A percentile compares a stretch with the other conserved stretches of the same genome.
Conservation (phyloP, 2,888 invertebrate species). For the Lordiphosa andalusiaca region DNA sequence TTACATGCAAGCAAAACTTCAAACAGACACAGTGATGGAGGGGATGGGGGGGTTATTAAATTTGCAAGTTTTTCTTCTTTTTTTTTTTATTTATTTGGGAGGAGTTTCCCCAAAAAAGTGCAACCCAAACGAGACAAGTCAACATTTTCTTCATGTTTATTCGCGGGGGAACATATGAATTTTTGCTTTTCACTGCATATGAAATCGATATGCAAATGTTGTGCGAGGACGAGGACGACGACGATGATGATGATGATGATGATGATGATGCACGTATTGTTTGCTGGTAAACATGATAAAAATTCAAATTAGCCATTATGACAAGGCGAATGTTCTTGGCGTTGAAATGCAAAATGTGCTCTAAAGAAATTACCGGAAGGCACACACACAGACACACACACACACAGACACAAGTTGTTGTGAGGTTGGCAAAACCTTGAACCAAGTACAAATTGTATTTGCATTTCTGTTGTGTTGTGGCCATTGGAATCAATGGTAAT, state of each 20-base stretch:
- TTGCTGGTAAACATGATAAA: conserved; percentile 75
- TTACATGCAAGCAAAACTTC: conserved; percentile 70
- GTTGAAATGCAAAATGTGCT: conserved; percentile 68
- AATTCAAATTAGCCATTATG: conserved; percentile 73
- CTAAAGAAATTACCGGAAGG: conserved; percentile 57
- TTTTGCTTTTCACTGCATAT: conserved; percentile 54
- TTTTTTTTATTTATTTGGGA: conserved; percentile 42
- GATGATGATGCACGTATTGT: conserved; percentile 71
- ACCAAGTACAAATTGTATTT: conserved; percentile 44
- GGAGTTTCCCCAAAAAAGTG: conserved; percentile 20
- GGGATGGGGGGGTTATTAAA: conserved; percentile 47
- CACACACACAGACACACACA: conserved; percentile 12
- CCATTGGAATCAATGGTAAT: conserved; percentile 32
- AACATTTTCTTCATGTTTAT: conserved; percentile 66
- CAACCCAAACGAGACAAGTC: conserved; percentile 38
- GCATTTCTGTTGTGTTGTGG: conserved; percentile 29
- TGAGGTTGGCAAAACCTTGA: conserved; percentile 45
- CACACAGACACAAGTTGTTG: too few species aligned
- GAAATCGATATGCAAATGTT: conserved; percentile 72
- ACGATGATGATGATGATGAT: conserved; percentile 18
- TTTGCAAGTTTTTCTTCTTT: conserved; percentile 52
- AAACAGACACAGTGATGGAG: conserved; percentile 45
- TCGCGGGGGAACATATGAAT: conserved; percentile 45
- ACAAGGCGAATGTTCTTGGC: conserved; percentile 30
- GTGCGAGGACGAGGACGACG: conserved; percentile 42